Evolutionary conservation across 2,888 invertebrate genomes (phyloP).

Genomic region (Lysandra bellargus): DNA sequence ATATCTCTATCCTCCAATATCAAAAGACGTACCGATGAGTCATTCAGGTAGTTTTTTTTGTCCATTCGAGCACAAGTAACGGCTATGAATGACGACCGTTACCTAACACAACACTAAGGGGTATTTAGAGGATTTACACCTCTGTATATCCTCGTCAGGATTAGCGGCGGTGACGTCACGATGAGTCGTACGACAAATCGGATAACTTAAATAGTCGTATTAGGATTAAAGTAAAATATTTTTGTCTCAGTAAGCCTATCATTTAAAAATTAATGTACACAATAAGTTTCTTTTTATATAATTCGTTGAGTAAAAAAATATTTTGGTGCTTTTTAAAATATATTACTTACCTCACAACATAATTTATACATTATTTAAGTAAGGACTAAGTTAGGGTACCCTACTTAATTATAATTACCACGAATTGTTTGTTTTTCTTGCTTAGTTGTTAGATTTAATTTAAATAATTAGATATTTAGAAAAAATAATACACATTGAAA

Average conservation of each 20-base stretch:
- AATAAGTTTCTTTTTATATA: too few relatives aligned
- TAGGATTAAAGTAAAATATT: background rate
- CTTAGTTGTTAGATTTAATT: too few relatives aligned
- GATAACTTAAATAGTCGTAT: background rate
- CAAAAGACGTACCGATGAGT: constrained; percentile 19
- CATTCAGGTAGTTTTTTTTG: constrained; percentile 23
- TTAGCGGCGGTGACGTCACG: constrained; percentile 41
- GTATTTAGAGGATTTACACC: constrained; percentile 41
- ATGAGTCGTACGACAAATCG: constrained; percentile 15
- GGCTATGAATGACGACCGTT: constrained; percentile 37
- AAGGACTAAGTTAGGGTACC: too few relatives aligned
- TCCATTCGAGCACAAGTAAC: background rate
- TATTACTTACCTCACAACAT: too few relatives aligned
- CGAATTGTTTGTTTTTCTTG: too few relatives aligned
- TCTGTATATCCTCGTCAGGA: constrained; percentile 40
- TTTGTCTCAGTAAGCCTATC: background rate
- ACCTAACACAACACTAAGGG: constrained; percentile 39
- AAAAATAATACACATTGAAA: background rate
- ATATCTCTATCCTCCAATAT: background rate
- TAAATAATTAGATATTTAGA: too few relatives aligned
- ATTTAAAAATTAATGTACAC: too few relatives aligned
- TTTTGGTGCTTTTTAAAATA: too few relatives aligned
- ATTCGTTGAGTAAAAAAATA: too few relatives aligned
- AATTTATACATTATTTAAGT: too few relatives aligned
- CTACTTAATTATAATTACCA: too few relatives aligned